Conservation (phyloP, 2,888 invertebrate genomes). For the Nemotelus nigrinus region DNA sequence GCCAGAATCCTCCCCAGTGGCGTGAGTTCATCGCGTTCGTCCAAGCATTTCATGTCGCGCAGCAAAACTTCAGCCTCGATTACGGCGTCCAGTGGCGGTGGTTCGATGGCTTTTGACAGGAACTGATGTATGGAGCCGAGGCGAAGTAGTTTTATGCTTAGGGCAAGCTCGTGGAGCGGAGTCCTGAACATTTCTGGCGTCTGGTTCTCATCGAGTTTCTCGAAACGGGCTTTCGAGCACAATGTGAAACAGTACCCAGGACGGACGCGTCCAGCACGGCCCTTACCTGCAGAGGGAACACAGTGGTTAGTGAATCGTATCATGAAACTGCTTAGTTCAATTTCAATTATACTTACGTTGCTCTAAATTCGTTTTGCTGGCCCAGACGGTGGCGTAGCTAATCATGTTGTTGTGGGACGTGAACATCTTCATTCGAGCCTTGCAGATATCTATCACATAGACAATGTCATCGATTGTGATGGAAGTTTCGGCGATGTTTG, state of each 20-base stretch:
- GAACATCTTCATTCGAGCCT: conserved; percentile 96
- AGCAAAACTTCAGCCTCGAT: conserved; percentile 93
- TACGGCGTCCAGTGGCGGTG: conserved; percentile 96
- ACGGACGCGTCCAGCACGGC: conserved; percentile 94
- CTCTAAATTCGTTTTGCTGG: conserved; percentile 92
- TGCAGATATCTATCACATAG: conserved; percentile 96
- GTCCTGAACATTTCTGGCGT: conserved; percentile 98
- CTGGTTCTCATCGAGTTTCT: conserved; percentile 84
- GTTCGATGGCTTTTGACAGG: conserved; percentile 93
- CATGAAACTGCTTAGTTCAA: not conserved
- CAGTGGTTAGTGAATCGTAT: not conserved
- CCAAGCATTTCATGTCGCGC: conserved; percentile 91
- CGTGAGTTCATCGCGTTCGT: conserved; percentile 86
- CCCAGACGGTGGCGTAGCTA: conserved; percentile 97
- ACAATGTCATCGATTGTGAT: conserved; percentile 99
- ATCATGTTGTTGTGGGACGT: conserved; percentile 99
- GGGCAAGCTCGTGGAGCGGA: conserved; percentile 92
- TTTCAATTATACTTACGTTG: conserved; percentile 68
- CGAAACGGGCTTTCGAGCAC: conserved; percentile 80
- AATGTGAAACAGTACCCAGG: conserved; percentile 95
- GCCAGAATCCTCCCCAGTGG: conserved; percentile 94
- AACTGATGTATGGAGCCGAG: conserved; percentile 94
- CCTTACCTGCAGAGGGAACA: conserved; percentile 70
- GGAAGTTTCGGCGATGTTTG: conserved; percentile 98
- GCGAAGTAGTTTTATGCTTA: conserved; percentile 86